Conservation (phyloP, 53 echinoderm and acorn worm species). For the Henricia sp. region DNA sequence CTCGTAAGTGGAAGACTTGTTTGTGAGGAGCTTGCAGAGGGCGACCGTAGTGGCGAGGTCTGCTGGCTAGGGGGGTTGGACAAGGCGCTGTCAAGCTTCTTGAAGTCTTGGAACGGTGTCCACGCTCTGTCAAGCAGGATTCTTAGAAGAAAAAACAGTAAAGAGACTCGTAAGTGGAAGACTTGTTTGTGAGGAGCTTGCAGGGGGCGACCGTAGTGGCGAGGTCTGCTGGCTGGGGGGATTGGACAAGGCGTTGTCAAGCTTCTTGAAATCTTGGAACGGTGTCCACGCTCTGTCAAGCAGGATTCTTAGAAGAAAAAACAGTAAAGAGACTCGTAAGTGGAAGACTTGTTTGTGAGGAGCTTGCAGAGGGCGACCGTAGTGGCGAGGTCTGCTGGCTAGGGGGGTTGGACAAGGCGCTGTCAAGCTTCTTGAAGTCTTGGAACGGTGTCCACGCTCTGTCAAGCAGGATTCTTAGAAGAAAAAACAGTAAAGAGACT, state of each 20-base stretch:
- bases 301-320: slow-evolving; percentile 67
- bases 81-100: slow-evolving; percentile 71
- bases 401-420: slow-evolving; percentile 41
- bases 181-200: slow-evolving; percentile 78
- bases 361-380: slow-evolving; percentile 54
- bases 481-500: neutral
- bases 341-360: slow-evolving; percentile 91
- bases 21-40: slow-evolving; percentile 71
- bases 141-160: slow-evolving; percentile 46
- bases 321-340: too few species aligned
- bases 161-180: slow-evolving; percentile 68
- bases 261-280: slow-evolving; percentile 76
- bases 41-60: slow-evolving; percentile 39
- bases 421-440: slow-evolving; percentile 76
- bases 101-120: slow-evolving; percentile 84
- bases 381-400: slow-evolving; percentile 2
- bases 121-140: slow-evolving; percentile 91
- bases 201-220: slow-evolving; percentile 46
- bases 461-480: slow-evolving; percentile 82
- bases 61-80: slow-evolving; percentile 15
- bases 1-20: slow-evolving; percentile 87
- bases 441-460: slow-evolving; percentile 86
- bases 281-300: slow-evolving; percentile 90
- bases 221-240: neutral
- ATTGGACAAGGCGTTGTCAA: slow-evolving; percentile 64